A percentile compares a stretch with the other conserved stretches of the same genome.
phyloP scores from a whole-genome alignment of 2,113 vertebrate genomes.

The Podarcis muralis region DNA sequence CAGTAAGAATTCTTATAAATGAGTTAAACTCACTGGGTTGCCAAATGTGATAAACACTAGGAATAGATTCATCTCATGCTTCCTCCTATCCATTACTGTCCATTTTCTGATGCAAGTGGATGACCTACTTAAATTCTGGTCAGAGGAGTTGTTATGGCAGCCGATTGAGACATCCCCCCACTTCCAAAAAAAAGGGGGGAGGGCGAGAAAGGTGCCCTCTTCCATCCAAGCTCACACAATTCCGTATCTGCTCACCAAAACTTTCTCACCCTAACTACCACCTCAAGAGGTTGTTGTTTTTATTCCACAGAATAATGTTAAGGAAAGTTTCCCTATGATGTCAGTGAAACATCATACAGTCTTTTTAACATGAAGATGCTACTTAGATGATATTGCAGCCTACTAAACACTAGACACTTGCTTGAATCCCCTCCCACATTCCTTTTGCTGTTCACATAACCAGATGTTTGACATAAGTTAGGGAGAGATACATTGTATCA shows the following conservation, averaged over 20 bases:
- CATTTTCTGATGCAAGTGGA: neutral
- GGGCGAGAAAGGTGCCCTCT: too few relatives aligned
- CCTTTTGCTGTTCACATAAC: neutral
- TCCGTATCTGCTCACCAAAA: neutral
- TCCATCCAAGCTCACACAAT: neutral
- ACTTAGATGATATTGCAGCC: too few relatives aligned
- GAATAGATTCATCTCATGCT: neutral
- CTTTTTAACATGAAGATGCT: neutral
- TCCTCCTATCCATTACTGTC: too few relatives aligned
- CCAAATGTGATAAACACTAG: neutral
- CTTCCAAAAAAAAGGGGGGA: neutral
- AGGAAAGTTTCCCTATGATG: neutral
- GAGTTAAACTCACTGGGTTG: neutral
- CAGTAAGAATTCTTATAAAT: neutral
- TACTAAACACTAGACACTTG: neutral
- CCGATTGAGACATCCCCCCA: neutral
- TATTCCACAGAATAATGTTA: neutral
- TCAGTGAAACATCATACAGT: neutral
- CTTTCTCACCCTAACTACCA: neutral
- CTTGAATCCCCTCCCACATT: neutral
- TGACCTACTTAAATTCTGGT: neutral
- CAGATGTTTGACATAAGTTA: neutral
- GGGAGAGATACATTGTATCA: neutral
- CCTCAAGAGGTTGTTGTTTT: neutral
- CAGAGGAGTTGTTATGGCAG: neutral